Conservation (phyloP, 2,888 invertebrate genomes). For the Dione juno region DNA sequence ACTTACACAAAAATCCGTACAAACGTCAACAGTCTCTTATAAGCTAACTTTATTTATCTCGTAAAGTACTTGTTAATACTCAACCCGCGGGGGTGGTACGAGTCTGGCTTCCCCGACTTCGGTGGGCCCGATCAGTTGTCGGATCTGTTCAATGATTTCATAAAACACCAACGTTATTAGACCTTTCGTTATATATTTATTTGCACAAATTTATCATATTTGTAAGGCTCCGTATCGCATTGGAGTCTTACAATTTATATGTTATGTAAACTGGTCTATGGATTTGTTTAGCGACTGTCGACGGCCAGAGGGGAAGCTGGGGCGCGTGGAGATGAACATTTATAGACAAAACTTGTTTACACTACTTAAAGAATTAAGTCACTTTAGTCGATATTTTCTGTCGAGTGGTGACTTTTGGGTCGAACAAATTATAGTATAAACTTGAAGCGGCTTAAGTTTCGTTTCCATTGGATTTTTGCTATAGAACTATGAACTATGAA, state of each 20-base stretch:
- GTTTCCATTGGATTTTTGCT: not conserved
- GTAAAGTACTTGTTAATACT: conserved; percentile 80
- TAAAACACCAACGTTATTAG: conserved; percentile 60
- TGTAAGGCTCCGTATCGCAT: conserved; percentile 48
- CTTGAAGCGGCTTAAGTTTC: not conserved
- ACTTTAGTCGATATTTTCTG: conserved; percentile 64
- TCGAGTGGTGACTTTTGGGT: conserved; percentile 51
- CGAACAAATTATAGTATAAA: conserved; percentile 24
- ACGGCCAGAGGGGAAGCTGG: conserved; percentile 53
- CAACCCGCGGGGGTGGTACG: conserved; percentile 63
- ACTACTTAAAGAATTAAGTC: conserved; percentile 79
- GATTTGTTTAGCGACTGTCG: conserved; percentile 58
- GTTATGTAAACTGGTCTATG: conserved; percentile 56
- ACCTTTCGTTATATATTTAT: conserved; percentile 59
- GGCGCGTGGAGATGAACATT: conserved; percentile 59
- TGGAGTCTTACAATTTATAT: conserved; percentile 53
- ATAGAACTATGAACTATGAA: not conserved
- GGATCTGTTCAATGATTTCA: conserved; percentile 51
- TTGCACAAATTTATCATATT: conserved; percentile 45
- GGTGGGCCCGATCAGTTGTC: conserved; percentile 53
- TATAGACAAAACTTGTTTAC: conserved; percentile 76
- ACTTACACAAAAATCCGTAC: conserved; percentile 53
- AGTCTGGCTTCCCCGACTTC: conserved; percentile 64
- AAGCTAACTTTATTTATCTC: conserved; percentile 79
- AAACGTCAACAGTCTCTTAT: conserved; percentile 70